Conservation (phyloP, 1,140 invertebrate genomes). For the Apolygus lucorum region DNA sequence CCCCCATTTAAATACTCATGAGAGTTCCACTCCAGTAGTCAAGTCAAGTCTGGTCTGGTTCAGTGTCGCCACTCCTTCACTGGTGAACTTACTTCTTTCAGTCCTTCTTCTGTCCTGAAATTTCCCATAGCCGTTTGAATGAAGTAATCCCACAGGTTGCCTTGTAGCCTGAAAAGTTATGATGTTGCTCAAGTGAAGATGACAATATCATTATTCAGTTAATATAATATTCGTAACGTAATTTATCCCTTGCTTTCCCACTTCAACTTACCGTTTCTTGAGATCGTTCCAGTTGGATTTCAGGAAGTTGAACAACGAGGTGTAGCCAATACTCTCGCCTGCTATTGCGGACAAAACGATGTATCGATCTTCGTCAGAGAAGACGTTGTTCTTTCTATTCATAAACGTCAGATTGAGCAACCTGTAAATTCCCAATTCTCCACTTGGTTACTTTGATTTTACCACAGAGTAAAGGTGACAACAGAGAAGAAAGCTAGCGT, state of each 20-base stretch:
- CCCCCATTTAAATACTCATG: too few species aligned
- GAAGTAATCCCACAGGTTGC: constrained; percentile 60
- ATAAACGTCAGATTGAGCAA: constrained; percentile 57
- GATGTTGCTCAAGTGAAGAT: too few species aligned
- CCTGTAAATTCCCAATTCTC: too few species aligned
- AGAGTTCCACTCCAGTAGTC: too few species aligned
- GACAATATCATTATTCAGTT: too few species aligned
- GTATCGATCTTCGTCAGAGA: constrained; percentile 61
- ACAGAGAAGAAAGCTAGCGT: too few species aligned
- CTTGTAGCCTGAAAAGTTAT: constrained; percentile 45
- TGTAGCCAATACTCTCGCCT: constrained; percentile 54
- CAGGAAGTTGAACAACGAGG: constrained; percentile 58
- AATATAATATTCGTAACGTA: too few species aligned
- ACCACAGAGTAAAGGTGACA: too few species aligned
- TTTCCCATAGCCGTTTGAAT: constrained; percentile 57
- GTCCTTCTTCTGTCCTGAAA: constrained; percentile 59
- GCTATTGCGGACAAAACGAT: constrained; percentile 61
- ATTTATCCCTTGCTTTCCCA: too few species aligned
- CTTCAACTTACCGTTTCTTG: constrained; percentile 51
- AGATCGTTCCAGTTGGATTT: constrained; percentile 54
- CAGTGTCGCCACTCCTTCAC: too few species aligned
- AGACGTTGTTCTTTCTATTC: constrained; percentile 51
- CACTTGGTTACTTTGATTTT: too few species aligned
- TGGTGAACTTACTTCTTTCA: constrained; percentile 47
- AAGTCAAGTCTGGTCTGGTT: too few species aligned